phyloP scores from a whole-genome alignment of 2,888 invertebrate genomes.

The Thymelicus lineola region DNA sequence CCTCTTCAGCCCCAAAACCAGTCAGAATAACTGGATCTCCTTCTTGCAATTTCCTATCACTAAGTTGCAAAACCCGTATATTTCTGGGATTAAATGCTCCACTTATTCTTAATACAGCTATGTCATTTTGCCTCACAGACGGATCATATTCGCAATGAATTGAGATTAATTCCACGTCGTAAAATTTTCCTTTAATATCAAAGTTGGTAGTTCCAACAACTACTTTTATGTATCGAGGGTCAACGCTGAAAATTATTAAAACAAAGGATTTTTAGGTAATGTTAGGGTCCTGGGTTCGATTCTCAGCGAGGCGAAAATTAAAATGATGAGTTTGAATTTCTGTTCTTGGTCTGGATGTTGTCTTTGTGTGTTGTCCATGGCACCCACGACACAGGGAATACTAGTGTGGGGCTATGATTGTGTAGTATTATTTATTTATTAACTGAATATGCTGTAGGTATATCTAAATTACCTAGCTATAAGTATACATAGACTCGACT shows the following conservation, averaged over 20 bases:
- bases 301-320: too few species aligned
- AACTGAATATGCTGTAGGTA: too few species aligned
- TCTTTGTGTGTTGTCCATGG: too few species aligned
- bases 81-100: conserved; percentile 56
- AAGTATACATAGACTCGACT: too few species aligned
- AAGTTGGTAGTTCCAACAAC: conserved; percentile 70
- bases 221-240: conserved; percentile 62
- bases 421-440: too few species aligned
- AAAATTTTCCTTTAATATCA: conserved; percentile 57
- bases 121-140: conserved; percentile 61
- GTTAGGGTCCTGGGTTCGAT: too few species aligned
- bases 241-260: conserved; percentile 56
- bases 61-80: conserved; percentile 54
- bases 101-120: conserved; percentile 65
- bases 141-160: conserved; percentile 59
- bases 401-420: too few species aligned
- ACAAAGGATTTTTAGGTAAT: too few species aligned
- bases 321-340: too few species aligned
- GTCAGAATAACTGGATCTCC: conserved; percentile 62
- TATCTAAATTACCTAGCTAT: too few species aligned
- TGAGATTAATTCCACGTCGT: conserved; percentile 56
- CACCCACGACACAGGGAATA: too few species aligned
- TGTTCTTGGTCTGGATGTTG: too few species aligned
- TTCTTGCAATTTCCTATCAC: conserved; percentile 54
- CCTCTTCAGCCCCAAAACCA: conserved; percentile 72